Conservation (phyloP, 1,140 invertebrate genomes). For the Coboldia fuscipes region DNA sequence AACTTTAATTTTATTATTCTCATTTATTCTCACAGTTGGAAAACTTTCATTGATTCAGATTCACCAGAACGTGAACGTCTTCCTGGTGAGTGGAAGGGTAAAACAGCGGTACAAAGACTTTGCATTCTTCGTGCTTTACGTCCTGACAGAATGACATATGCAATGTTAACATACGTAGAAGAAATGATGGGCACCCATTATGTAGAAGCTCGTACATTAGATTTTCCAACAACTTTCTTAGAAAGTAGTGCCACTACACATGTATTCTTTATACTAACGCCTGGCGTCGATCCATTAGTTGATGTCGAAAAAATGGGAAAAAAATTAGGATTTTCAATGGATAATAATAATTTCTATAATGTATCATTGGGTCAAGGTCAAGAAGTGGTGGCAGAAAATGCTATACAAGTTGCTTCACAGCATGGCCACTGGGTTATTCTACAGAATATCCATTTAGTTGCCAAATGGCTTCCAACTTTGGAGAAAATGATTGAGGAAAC, state of each 20-base stretch:
- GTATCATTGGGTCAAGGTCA: constrained; percentile 90
- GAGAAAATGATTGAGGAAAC: constrained; percentile 71
- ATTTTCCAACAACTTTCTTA: constrained; percentile 69
- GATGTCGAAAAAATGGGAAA: constrained; percentile 65
- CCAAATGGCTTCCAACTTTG: constrained; percentile 65
- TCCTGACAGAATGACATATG: constrained; percentile 67
- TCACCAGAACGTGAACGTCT: constrained; percentile 83
- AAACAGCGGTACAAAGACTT: constrained; percentile 61
- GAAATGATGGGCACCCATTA: constrained; percentile 74
- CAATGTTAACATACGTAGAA: constrained; percentile 43
- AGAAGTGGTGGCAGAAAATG: constrained; percentile 71
- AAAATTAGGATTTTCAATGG: constrained; percentile 57
- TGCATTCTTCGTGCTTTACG: constrained; percentile 81
- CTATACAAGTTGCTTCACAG: constrained; percentile 52
- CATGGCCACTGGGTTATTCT: constrained; percentile 84
- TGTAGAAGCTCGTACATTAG: constrained; percentile 49
- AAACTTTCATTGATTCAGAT: constrained; percentile 80
- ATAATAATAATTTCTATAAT: constrained; percentile 73
- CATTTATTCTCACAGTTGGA: too few relatives aligned
- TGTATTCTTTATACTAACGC: constrained; percentile 86
- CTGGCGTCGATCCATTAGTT: constrained; percentile 84
- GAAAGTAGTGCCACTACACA: constrained; percentile 69
- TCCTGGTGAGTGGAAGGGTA: constrained; percentile 92
- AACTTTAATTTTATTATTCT: too few relatives aligned
- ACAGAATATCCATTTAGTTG: constrained; percentile 81